Evolutionary conservation across 2,888 invertebrate species (phyloP), one percentile per base, ranked within the genome.

Genomic region (Zhuqinia jingwanae): DNA sequence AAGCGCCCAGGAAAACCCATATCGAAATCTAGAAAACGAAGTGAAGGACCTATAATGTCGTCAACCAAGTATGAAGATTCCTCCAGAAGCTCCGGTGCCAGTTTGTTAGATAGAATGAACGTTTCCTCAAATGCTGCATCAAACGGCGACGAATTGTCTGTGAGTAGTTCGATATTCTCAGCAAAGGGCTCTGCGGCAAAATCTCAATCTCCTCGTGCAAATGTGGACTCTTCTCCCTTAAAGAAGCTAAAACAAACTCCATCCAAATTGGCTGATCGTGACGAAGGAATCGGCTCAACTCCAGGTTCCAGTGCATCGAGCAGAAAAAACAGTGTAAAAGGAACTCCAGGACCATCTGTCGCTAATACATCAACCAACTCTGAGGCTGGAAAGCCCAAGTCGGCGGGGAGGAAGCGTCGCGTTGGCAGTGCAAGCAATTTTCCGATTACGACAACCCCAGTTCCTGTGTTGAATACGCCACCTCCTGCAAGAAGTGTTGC

Each of bases 11-110:
- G 58, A 25, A 65, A 10, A 17, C 75, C 45, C 8, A 30, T 45
- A 20, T 77, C 81, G 5, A 86, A 60, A 68, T 70, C 79, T 0
- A 58, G 81, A 30, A 86, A 81, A 25, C 50, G 76, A 45, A 86
- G 77, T 27, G 83, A 77, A 17, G 88, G 87, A 1, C 89, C 89
- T 2, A 73, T 88, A 22, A 25, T 86, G 60, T 81, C 87, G 0
- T 89, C 89, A 25, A 89, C 88, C 11, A 89, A 87, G 53, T 27
- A 85, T 22, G 80, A 80, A 2, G 86, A 88, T 22, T n/a, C 58
- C 20, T 17, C 50, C n/a, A 10, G 30, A 13, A 15, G 8, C n/a
- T 25, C 20, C 27, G 20, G 5, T 30, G 17, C 63, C 15, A 45
- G 50, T 15, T 15, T n/a, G 6, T 20, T 83, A 8, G 76, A 76